Evolutionary conservation across 2,797 vertebrate species (phyloP).

Genomic region (Sebastes trivittatus): DNA sequence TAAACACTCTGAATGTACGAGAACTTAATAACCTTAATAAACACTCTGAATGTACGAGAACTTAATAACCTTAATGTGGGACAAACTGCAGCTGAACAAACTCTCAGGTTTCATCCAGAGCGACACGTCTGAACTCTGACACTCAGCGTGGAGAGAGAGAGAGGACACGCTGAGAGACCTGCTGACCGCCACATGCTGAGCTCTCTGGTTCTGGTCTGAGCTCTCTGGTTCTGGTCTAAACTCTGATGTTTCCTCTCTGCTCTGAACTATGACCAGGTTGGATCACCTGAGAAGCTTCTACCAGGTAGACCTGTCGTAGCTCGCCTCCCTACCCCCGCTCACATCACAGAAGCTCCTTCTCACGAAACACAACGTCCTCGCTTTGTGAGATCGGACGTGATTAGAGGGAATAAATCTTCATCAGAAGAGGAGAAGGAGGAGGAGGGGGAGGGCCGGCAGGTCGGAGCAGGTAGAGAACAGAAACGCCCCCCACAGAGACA

Average conservation of each 20-base stretch:
- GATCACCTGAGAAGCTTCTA: conserved; percentile 10
- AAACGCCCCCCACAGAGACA: conserved; percentile 14
- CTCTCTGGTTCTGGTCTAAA: neutral
- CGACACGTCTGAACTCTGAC: conserved; percentile 41
- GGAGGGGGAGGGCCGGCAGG: conserved; percentile 18
- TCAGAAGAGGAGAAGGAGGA: neutral
- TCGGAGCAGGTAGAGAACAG: conserved; percentile 41
- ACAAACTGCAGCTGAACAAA: neutral
- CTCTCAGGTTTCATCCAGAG: neutral
- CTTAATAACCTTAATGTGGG: neutral
- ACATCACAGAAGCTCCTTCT: neutral
- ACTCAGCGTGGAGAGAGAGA: conserved; percentile 4
- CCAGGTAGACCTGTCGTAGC: conserved; percentile 16
- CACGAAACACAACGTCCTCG: neutral
- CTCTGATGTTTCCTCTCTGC: neutral
- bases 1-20: neutral
- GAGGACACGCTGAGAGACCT: neutral
- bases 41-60: neutral
- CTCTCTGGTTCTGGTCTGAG: neutral
- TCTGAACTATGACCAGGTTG: conserved; percentile 2
- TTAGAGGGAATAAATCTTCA: conserved; percentile 8
- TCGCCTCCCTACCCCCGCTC: neutral
- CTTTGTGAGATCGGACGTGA: neutral
- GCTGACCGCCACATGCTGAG: neutral
- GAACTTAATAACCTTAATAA: neutral